Evolutionary conservation across 2,888 invertebrate genomes (phyloP).

Genomic region (Oscheius sp.): DNA sequence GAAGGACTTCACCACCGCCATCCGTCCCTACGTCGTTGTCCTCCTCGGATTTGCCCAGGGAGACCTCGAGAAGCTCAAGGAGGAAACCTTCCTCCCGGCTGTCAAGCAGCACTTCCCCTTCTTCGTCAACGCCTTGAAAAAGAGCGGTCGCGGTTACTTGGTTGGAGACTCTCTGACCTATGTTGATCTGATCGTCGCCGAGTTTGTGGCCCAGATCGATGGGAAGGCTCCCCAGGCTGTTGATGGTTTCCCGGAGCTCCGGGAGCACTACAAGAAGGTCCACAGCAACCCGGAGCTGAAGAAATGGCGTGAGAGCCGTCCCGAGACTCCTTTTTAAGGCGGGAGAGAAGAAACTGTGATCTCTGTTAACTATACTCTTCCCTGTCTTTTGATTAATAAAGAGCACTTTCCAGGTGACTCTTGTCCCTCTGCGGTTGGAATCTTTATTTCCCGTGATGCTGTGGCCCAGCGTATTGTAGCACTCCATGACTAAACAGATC

Average conservation of each 20-base stretch:
- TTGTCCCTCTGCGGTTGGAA: no score
- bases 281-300: conserved; percentile 59
- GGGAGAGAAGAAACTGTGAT: no score
- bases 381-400: no score
- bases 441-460: no score
- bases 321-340: conserved; percentile 14
- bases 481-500: no score
- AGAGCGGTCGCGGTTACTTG: conserved; percentile 58
- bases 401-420: no score
- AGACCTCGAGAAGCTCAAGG: conserved; percentile 43
- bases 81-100: conserved; percentile 57
- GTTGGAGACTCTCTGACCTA: conserved; percentile 57
- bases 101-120: conserved; percentile 60
- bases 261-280: conserved; percentile 60
- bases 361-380: no score
- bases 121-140: conserved; percentile 51
- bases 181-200: conserved; percentile 62
- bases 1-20: conserved; percentile 51
- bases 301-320: conserved; percentile 62
- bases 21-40: conserved; percentile 46
- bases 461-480: no score
- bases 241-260: conserved; percentile 55
- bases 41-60: conserved; percentile 53
- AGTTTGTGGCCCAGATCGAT: conserved; percentile 48
- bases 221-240: conserved; percentile 52